Base-by-base conservation (phyloP, 1,140 invertebrate species). In the Metaphire vulgaris region DNA sequence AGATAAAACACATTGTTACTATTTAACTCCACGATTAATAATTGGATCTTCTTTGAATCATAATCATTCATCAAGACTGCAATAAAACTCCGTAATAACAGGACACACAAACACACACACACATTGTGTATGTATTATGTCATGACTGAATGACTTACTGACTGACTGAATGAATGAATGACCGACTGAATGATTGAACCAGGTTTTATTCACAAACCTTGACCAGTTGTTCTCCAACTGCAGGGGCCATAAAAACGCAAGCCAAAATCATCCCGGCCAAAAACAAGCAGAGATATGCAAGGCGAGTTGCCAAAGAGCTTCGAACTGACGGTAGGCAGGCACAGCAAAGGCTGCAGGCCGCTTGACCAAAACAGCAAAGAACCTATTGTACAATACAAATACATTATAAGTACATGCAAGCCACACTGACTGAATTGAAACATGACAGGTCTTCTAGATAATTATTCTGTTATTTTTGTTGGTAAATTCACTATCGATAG, bases 221-320 rank as follows among this genome's bases (percentile, higher is more conserved):
- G 90, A 91, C 81, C 65, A 99, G 86, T 72, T 90, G 87, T 80
- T 91, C 89, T 85, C 96, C 91, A 73, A 99, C 85, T 26, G 93
- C 93, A 0, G 97, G 96, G 72, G 93, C 90, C 21, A 99, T 88
- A 84, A 96, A 95, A 70, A 99, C 92, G 77, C 94, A 95, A 1
- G 94, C 92, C 2, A 91, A 90, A 33, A 98, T 89, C 15, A 94
- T 95, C 30, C 93, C 92, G 12, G 98, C 79, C 30, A 99, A 87
- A 78, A 99, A 86, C 91, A 99, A 92, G 12, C 99, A 81, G 1
- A 96, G 93, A 86, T 99, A 99, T 92, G 97, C 98, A 77, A 99
- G 92, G 26, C 97, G 90, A 6, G 93, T 92, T 1, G 96, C 97
- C 12, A 96, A 98, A 12, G 96, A 98, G 87, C 97, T 99, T 85